phyloP scores from a whole-genome alignment of 2,113 vertebrate species.

The Etia nguti region DNA sequence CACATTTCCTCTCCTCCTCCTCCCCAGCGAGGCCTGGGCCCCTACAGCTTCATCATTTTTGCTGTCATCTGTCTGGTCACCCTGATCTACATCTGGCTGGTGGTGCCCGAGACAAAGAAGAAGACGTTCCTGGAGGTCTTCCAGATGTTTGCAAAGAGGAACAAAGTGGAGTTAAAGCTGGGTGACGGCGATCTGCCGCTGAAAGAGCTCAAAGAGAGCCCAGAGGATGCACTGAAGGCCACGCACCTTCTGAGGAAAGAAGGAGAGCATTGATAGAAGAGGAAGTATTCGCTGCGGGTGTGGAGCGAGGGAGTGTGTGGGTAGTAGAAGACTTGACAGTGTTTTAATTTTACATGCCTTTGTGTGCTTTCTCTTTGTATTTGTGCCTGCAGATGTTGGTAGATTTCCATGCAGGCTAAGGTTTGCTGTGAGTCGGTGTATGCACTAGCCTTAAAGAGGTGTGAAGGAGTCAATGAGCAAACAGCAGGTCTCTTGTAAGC shows the following conservation, averaged over 20 bases:
- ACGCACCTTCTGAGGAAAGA: slow-evolving; percentile 50
- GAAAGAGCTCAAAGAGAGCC: slow-evolving; percentile 15
- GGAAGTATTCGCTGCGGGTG: background rate
- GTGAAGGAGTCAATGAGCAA: background rate
- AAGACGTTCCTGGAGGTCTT: slow-evolving; percentile 91
- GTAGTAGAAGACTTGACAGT: background rate
- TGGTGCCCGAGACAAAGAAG: slow-evolving; percentile 89
- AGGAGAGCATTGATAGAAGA: slow-evolving; percentile 7
- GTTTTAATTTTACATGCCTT: background rate
- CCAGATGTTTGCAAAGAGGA: slow-evolving; percentile 82
- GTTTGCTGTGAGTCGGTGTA: background rate
- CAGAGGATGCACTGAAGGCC: slow-evolving; percentile 26
- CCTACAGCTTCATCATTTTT: slow-evolving; percentile 88
- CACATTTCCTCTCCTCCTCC: background rate
- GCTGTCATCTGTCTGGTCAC: slow-evolving; percentile 78
- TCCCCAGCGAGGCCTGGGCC: slow-evolving; percentile 75
- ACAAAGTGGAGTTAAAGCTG: slow-evolving; percentile 71
- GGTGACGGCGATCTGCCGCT: slow-evolving; percentile 3
- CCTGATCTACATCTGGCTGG: slow-evolving; percentile 78
- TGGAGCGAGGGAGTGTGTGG: background rate
- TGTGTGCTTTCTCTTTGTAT: background rate
- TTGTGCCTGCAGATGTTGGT: background rate
- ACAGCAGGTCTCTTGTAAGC: background rate
- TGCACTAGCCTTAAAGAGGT: background rate
- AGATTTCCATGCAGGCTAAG: background rate